Base-by-base conservation (phyloP, 2,797 vertebrate species). In the Sus cebifrons region DNA sequence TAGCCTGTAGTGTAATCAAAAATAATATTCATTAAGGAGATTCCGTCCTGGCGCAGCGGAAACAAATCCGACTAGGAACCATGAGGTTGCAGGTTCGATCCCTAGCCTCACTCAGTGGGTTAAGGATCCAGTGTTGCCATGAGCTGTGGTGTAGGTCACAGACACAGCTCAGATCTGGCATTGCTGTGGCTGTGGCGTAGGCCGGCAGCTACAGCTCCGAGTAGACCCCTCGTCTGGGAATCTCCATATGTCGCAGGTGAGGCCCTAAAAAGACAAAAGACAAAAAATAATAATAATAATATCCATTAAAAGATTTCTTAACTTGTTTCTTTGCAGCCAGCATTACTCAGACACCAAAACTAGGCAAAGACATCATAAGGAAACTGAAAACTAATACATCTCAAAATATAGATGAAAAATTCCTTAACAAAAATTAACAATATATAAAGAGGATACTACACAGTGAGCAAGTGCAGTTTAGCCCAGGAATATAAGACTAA, bases 271-370 rank as follows among this genome's bases (percentile, higher is more conserved):
- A 49, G 44, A 49, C 44, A 49, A 49, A 49, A 49, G 44, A 49
- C 44, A 49, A 49, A 49, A 49, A 49, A 49, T 49, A 49, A 49
- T 49, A 49, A 49, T 49, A 5, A 27, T 23, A 78, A 5, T 58
- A 85, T 13, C 91, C 64, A 91, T 90, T 84, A 79, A 94, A 94
- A 90, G 27, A 94, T 71, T 95, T 94, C 15, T n/a, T 71, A 89
- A 79, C 27, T 77, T 87, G 40, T 56, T 82, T 68, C 83, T 89
- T 64, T 73, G 29, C 25, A 95, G 29, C 29, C n/a, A 84, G 3
- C 13, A 88, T 86, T 82, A 86, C 14, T 91, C 56, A 86, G 23
- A 91, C 54, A 95, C 20, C 27, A 83, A 94, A 96, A 85, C 49
- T 32, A 92, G 36, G 18, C 62, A 91, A 85, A 96, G 64, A 89